These are phyloP conservation scores for Riptortus pedestris DNA, from an alignment of 1,140 invertebrate genomes.

Conservation along the genomic window DNA sequence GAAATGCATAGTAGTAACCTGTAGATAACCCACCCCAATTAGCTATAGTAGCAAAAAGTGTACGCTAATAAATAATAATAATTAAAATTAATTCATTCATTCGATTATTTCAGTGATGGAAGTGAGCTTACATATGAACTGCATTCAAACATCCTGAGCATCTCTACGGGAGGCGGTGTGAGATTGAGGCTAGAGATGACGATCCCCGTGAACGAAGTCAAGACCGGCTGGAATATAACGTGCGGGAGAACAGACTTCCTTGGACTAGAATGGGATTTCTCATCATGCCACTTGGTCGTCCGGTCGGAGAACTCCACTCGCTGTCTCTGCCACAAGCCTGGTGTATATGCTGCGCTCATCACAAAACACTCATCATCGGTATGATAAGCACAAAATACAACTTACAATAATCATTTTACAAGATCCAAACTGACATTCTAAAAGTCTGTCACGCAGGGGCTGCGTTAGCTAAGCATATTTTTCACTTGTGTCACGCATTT, in stretches of 20 bases:
- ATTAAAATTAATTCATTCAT: no score
- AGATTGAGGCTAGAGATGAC: constrained; percentile 5
- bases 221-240: constrained; percentile 25
- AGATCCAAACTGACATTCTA: no score
- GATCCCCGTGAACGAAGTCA: constrained; percentile 7
- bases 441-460: no score
- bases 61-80: no score
- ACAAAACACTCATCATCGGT: constrained; percentile 22
- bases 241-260: constrained; percentile 21
- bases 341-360: constrained; percentile 25
- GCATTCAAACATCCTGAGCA: constrained; percentile 41
- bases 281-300: constrained; percentile 15
- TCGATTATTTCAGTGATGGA: constrained; percentile 34
- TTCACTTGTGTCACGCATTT: no score
- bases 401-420: no score
- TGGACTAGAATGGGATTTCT: constrained; percentile 25
- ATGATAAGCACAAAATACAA: no score
- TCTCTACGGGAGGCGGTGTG: constrained; percentile 21
- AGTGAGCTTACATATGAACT: constrained; percentile 53
- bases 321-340: constrained; percentile 27
- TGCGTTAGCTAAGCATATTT: no score
- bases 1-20: no score
- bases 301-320: constrained; percentile 11
- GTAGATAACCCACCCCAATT: no score
- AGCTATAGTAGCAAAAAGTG: no score